These are phyloP conservation scores for Acleris holmiana DNA, from an alignment of 2,888 invertebrate species.

Conservation along the genomic window DNA sequence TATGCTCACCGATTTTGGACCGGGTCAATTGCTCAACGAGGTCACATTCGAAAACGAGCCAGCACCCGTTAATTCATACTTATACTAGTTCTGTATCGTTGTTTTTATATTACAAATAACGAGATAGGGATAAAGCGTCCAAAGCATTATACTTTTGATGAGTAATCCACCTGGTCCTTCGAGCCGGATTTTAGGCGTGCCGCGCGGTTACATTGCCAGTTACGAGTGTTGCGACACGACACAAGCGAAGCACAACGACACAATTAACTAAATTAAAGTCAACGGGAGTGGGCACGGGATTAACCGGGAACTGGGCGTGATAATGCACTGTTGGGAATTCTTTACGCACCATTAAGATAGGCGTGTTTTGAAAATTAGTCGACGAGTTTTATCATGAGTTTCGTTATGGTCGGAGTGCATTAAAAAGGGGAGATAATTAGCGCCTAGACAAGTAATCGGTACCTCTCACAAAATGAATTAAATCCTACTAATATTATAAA, in stretches of 20 bases:
- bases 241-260: conserved; percentile 54
- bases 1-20: conserved; percentile 10
- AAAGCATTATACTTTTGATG: too few relatives aligned
- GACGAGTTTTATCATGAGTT: too few relatives aligned
- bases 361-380: conserved; percentile 4
- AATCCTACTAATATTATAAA: too few relatives aligned
- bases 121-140: too few relatives aligned
- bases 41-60: conserved; percentile 1
- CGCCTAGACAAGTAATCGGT: too few relatives aligned
- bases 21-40: background rate
- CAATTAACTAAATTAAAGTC: conserved; percentile 69
- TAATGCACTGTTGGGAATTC: conserved; percentile 46
- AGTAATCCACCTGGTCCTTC: conserved; percentile 2
- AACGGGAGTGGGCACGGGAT: conserved; percentile 52
- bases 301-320: conserved; percentile 27
- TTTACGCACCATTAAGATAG: conserved; percentile 33
- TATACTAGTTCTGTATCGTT: too few relatives aligned
- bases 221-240: conserved; percentile 34
- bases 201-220: conserved; percentile 25
- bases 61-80: background rate
- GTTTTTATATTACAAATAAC: too few relatives aligned
- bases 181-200: conserved; percentile 46
- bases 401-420: too few relatives aligned
- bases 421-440: too few relatives aligned
- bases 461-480: too few relatives aligned